Conservation (phyloP, 2,113 vertebrate species). For the Aptenodytes forsteri region DNA sequence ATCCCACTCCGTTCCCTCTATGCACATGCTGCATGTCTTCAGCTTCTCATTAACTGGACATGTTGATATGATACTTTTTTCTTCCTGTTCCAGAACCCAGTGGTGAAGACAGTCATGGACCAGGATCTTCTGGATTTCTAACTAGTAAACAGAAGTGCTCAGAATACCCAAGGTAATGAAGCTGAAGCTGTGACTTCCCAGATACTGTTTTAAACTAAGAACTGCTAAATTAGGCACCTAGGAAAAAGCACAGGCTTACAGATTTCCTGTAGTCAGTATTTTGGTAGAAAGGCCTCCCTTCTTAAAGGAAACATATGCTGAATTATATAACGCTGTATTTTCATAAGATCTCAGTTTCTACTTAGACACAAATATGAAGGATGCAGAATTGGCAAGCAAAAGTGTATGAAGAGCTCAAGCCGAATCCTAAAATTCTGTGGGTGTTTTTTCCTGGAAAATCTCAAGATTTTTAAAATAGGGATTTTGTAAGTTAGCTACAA, state of each 20-base stretch:
- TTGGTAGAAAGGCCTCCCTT: background rate
- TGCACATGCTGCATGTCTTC: background rate
- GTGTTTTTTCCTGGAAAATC: background rate
- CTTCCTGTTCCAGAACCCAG: constrained; percentile 54
- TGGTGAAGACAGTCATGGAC: constrained; percentile 26
- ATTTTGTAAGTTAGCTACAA: background rate
- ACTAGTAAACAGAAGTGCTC: constrained; percentile 54
- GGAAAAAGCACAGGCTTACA: background rate
- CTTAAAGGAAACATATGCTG: background rate
- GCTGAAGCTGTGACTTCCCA: constrained; percentile 9
- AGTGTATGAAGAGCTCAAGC: background rate
- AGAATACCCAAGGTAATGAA: constrained; percentile 74
- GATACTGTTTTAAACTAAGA: background rate
- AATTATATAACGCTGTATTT: background rate
- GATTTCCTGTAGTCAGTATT: background rate
- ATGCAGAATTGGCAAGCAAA: background rate
- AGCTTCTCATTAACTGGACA: background rate
- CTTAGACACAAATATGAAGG: background rate
- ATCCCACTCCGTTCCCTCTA: background rate
- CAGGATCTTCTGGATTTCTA: constrained; percentile 31
- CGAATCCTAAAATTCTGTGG: background rate
- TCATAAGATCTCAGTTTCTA: background rate
- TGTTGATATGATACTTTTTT: background rate
- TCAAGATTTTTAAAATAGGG: background rate
- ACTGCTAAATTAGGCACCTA: background rate